phyloP scores from a whole-genome alignment of 2,113 vertebrate species.

The Xerus inauris region DNA sequence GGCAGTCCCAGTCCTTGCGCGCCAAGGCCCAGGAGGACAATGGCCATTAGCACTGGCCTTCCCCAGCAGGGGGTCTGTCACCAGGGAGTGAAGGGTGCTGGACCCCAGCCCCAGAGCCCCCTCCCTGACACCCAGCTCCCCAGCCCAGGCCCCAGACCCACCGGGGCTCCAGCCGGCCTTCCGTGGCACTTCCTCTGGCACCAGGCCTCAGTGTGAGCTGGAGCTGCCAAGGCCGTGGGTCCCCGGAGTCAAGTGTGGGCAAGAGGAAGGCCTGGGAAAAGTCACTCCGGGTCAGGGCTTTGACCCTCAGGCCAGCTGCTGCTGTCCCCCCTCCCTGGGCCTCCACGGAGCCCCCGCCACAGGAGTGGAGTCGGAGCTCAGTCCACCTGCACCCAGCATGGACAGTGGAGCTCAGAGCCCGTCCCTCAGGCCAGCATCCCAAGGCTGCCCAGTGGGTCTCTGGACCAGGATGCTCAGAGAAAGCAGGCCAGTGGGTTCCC shows the following conservation, averaged over 20 bases:
- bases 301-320: not conserved
- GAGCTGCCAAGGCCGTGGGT: not conserved
- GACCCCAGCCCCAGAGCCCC: not conserved
- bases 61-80: not conserved
- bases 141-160: not conserved
- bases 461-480: not conserved
- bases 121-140: accelerated
- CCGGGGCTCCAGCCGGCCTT: not conserved
- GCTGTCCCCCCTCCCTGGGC: not conserved
- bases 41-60: not conserved
- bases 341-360: not conserved
- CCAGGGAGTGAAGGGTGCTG: not conserved
- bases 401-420: not conserved
- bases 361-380: not conserved
- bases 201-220: not conserved
- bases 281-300: not conserved
- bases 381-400: not conserved
- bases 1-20: not conserved
- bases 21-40: not conserved
- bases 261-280: not conserved
- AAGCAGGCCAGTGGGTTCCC: accelerated
- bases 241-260: not conserved
- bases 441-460: not conserved
- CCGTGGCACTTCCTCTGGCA: not conserved
- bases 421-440: no score